Conservation (phyloP, 1,140 invertebrate genomes). For the Hycleus cichorii region DNA sequence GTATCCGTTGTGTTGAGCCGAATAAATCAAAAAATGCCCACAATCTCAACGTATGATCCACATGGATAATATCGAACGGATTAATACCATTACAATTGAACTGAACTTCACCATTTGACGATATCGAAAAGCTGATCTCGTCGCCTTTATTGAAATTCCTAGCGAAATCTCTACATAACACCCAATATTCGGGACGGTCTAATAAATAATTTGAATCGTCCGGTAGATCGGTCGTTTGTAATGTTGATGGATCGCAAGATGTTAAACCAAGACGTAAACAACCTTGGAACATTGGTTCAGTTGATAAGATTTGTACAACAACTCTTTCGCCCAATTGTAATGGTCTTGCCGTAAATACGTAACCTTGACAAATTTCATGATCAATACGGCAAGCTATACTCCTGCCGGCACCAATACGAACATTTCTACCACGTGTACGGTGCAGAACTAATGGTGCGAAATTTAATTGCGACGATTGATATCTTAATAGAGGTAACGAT, state of each 20-base stretch:
- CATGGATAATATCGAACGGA: constrained; percentile 82
- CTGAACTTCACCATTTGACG: constrained; percentile 76
- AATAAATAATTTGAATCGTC: constrained; percentile 88
- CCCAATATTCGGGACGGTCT: constrained; percentile 96
- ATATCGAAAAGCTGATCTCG: constrained; percentile 83
- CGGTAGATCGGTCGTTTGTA: constrained; percentile 71
- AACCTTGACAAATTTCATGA: constrained; percentile 89
- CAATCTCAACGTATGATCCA: constrained; percentile 79
- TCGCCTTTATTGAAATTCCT: constrained; percentile 75
- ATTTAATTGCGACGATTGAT: constrained; percentile 54
- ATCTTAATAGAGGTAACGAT: constrained; percentile 54
- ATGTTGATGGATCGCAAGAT: constrained; percentile 76
- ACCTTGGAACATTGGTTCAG: constrained; percentile 79
- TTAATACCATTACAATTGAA: constrained; percentile 82
- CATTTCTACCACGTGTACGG: constrained; percentile 74
- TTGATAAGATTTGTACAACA: constrained; percentile 76
- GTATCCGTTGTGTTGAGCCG: constrained; percentile 83
- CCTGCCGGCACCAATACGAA: constrained; percentile 67
- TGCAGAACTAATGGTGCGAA: constrained; percentile 66
- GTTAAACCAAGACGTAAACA: constrained; percentile 88
- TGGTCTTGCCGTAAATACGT: constrained; percentile 84
- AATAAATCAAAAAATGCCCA: constrained; percentile 97
- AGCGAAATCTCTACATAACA: constrained; percentile 88
- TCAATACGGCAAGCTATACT: constrained; percentile 72
- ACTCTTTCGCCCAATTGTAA: constrained; percentile 78